Conservation (phyloP, 2,888 invertebrate genomes). For the Hydriomena furcata region DNA sequence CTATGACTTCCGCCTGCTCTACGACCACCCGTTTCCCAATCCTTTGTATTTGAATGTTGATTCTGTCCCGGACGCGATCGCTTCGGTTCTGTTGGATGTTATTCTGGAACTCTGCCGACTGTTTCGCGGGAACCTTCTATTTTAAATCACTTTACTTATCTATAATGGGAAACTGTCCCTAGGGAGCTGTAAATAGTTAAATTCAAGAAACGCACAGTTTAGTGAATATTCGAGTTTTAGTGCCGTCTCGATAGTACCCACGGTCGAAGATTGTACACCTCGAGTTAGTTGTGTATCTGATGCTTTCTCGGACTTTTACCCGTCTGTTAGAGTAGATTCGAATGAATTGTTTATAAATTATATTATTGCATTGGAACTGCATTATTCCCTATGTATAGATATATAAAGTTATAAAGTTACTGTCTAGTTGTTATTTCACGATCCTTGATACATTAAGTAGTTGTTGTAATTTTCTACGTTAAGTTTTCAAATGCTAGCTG, state of each 20-base stretch:
- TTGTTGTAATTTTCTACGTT: conserved; percentile 64
- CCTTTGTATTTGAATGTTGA: conserved; percentile 23
- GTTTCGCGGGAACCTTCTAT: conserved; percentile 59
- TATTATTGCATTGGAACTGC: conserved; percentile 52
- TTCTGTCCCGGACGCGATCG: conserved; percentile 22
- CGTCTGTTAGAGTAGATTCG: conserved; percentile 70
- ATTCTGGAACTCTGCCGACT: conserved; percentile 47
- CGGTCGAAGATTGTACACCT: conserved; percentile 66
- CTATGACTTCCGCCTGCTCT: conserved; percentile 40
- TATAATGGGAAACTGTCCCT: conserved; percentile 54
- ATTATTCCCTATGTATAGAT: conserved; percentile 62
- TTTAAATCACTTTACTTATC: conserved; percentile 56
- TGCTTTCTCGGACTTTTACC: conserved; percentile 69
- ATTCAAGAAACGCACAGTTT: conserved; percentile 83
- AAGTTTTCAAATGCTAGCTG: conserved; percentile 68
- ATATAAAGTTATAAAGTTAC: conserved; percentile 55
- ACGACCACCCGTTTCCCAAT: conserved; percentile 13
- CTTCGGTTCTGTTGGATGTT: conserved; percentile 33
- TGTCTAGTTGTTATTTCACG: conserved; percentile 63
- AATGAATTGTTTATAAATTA: conserved; percentile 62
- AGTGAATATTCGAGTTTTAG: conserved; percentile 78
- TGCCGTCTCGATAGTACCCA: conserved; percentile 73
- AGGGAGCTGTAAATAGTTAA: conserved; percentile 75
- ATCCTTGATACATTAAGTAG: conserved; percentile 52
- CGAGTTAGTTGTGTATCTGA: conserved; percentile 67